Percentiles rank a stretch among this genome's conserved stretches.
Conservation (phyloP, 2,888 invertebrate genomes). For the Hydriomena furcata region DNA sequence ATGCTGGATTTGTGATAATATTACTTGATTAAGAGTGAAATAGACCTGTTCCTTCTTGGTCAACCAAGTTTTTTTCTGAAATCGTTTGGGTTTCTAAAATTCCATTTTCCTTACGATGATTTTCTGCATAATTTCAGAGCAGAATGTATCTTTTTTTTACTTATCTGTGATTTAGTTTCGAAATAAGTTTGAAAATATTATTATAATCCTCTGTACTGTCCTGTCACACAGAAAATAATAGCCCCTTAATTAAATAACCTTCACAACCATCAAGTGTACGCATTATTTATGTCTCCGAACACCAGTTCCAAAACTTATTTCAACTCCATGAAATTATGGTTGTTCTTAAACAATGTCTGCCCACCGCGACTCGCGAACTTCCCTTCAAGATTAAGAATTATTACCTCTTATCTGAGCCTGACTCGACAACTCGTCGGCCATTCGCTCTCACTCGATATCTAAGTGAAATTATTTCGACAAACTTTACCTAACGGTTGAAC, state of each 20-base stretch:
- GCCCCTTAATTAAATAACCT: conserved; percentile 4
- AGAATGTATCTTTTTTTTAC: too few species aligned
- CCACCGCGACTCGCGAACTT: conserved; percentile 44
- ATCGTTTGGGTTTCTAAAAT: too few species aligned
- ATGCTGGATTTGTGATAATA: conserved; percentile 14
- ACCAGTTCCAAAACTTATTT: conserved; percentile 47
- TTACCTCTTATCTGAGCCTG: conserved; percentile 70
- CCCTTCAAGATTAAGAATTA: conserved; percentile 73
- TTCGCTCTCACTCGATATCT: conserved; percentile 68
- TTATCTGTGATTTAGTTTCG: too few species aligned
- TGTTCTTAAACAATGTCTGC: conserved; percentile 60
- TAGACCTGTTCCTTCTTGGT: neutral
- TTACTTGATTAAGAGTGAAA: neutral
- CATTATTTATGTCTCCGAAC: conserved; percentile 36
- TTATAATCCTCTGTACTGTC: neutral
- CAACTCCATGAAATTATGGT: conserved; percentile 55
- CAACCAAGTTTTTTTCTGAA: too few species aligned
- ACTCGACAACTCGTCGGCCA: conserved; percentile 72
- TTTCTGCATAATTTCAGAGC: too few species aligned
- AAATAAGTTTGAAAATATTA: too few species aligned
- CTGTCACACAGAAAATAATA: conserved; percentile 6
- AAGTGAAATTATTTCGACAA: conserved; percentile 76
- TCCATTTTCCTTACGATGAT: too few species aligned
- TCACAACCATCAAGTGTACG: conserved; percentile 28
- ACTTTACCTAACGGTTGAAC: conserved; percentile 70